Base-by-base conservation (phyloP, 2,888 invertebrate genomes). In the Iphiclides podalirius region DNA sequence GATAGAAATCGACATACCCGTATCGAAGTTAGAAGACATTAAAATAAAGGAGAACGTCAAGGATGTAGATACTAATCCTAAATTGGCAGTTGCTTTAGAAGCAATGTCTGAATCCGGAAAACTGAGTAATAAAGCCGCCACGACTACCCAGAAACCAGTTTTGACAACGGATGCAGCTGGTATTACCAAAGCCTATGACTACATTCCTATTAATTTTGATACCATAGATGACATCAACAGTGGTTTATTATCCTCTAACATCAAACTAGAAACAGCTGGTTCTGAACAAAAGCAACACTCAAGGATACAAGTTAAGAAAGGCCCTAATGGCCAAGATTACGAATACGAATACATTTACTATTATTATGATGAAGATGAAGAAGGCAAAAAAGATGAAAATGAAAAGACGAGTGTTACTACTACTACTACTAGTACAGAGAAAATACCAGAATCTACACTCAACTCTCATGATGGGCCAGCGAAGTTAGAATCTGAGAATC, bases 301-400 rank as follows among this genome's bases (percentile, higher is more conserved):
- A 0, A 88, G 94, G 52, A 93, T 94, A 60, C 93, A 96, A 89
- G 93, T 96, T 23, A 95, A 96, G 67, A 96, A 96, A 69, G 96
- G 95, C 9, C 95, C 95, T 1, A 96, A 96, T 66, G 96, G 96
- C 1, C 94, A 96, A 75, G 96, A 96, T 69, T 96, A 96, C 68
- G 96, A 96, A 75, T 96, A 96, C 68, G 96, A 96, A 72, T 96
- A 96, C 70, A 94, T 96, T 16, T 96, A 96, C 69, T 96, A 96
- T 70, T 96, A 96, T 65, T 95, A 95, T 63, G 95, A 96, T 63
- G 96, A 96, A 58, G 95, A 95, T 2, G 94, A 94, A 13, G 92
- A 92, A 39, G 59, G 55, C 15, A 80, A 82, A 55, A 90, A 89
- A 53, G 76, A 78, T 8, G 67, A 67, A 17, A 73, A 75, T 35